A percentile compares a stretch with the other conserved stretches of the same genome.
Conservation (phyloP, 2,113 vertebrate species). For the Dromas ardeola region DNA sequence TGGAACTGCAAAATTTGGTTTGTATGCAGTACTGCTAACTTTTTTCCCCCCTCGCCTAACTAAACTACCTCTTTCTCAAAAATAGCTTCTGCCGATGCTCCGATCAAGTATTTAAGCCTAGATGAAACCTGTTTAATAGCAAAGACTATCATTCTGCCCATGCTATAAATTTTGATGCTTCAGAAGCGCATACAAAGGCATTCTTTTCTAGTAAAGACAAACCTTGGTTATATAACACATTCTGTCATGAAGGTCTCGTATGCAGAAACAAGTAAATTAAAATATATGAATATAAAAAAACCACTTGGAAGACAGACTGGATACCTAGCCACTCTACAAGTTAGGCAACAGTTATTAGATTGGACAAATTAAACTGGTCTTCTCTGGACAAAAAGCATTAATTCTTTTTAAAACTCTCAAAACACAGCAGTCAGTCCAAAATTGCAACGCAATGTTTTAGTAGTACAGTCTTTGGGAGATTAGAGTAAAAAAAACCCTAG, state of each 20-base stretch:
- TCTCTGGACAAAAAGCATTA: neutral
- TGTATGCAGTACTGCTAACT: neutral
- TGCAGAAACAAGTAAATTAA: neutral
- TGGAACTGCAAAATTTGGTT: neutral
- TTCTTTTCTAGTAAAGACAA: neutral
- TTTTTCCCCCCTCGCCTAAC: neutral
- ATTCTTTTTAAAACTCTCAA: neutral
- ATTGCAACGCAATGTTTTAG: neutral
- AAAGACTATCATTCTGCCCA: neutral
- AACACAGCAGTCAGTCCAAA: neutral
- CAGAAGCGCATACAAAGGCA: neutral
- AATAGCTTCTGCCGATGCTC: neutral
- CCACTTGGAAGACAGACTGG: neutral
- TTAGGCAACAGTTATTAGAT: neutral
- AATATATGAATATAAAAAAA: neutral
- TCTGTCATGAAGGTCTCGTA: neutral
- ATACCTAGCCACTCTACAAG: neutral
- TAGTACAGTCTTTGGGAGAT: neutral
- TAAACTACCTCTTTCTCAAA: neutral
- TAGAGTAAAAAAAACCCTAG: neutral
- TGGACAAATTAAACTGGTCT: neutral
- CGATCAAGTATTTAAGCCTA: neutral
- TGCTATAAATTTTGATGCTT: rapidly evolving
- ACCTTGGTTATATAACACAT: rapidly evolving
- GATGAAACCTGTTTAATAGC: neutral